Conservation (phyloP, 2,113 vertebrate genomes). For the Leptosomus discolor region DNA sequence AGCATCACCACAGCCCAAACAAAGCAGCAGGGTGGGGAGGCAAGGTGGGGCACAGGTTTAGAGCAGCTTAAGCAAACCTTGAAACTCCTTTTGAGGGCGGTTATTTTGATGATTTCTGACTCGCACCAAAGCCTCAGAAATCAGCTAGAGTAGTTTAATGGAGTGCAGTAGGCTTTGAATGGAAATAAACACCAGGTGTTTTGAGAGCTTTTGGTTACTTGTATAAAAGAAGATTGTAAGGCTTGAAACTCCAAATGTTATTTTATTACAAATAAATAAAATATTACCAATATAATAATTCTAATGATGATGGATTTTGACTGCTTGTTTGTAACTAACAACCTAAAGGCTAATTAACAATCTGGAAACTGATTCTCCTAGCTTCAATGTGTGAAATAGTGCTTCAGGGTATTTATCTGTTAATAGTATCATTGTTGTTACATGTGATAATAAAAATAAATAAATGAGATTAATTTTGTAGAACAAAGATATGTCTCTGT, state of each 20-base stretch:
- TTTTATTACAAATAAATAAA: neutral
- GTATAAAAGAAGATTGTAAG: neutral
- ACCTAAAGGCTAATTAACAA: neutral
- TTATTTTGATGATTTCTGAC: neutral
- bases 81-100: neutral
- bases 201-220: neutral
- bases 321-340: neutral
- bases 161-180: neutral
- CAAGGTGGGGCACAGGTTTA: neutral
- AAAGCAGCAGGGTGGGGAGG: neutral
- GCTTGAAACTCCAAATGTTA: neutral
- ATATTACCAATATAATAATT: neutral
- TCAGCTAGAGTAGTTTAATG: neutral
- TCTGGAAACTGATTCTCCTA: neutral
- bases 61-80: neutral
- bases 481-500: neutral
- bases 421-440: neutral
- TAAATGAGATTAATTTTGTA: neutral
- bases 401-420: neutral
- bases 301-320: neutral
- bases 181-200: neutral
- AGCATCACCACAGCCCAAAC: neutral
- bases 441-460: neutral
- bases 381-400: neutral
- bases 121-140: neutral